Evolutionary conservation across 2,113 vertebrate genomes (phyloP).

Genomic region (Tragelaphus imberbis): DNA sequence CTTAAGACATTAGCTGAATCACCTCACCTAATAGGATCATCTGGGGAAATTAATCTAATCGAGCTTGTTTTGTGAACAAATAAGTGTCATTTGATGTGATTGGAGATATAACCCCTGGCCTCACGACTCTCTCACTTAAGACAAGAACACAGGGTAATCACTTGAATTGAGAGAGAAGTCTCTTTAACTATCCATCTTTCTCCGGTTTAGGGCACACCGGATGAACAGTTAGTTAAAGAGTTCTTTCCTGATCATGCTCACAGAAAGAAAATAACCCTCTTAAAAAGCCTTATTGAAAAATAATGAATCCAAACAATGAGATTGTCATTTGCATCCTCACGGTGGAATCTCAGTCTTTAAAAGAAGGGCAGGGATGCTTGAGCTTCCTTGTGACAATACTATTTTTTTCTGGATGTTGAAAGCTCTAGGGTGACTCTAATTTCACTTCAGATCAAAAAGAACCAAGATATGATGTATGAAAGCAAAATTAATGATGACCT

Average conservation of each 20-base stretch:
- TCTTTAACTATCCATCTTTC: background rate
- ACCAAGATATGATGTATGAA: constrained; percentile 60
- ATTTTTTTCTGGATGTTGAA: constrained; percentile 28
- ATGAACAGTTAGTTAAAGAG: background rate
- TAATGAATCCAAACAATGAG: background rate
- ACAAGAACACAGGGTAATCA: background rate
- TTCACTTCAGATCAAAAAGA: constrained; percentile 70
- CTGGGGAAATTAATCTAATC: background rate
- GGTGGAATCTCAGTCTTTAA: background rate
- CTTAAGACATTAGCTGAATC: background rate
- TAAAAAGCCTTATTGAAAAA: background rate
- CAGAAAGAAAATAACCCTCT: background rate
- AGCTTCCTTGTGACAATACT: background rate
- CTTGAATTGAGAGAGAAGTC: background rate
- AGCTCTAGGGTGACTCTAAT: constrained; percentile 49
- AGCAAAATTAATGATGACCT: constrained; percentile 72
- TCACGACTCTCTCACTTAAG: background rate
- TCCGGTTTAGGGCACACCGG: background rate
- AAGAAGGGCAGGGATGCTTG: background rate
- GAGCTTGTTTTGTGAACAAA: background rate
- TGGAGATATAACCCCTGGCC: background rate
- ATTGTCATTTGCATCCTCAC: background rate
- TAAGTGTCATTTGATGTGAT: background rate
- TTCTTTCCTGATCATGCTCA: background rate
- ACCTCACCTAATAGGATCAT: background rate